Evolutionary conservation across 2,797 vertebrate genomes (phyloP).

Genomic region (Anisognathus igniventris): DNA sequence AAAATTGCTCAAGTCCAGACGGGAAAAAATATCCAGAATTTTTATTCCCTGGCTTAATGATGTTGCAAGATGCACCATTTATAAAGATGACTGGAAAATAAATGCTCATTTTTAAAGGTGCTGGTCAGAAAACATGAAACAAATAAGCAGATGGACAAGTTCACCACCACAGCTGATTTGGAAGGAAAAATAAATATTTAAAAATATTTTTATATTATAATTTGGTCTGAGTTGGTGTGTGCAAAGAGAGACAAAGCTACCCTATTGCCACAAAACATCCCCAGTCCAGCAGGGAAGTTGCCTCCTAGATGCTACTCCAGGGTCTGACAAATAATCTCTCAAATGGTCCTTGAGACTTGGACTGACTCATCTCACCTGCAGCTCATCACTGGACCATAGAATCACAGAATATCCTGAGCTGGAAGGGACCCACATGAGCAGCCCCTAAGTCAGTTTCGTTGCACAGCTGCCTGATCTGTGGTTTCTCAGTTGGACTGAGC

Average conservation of each 20-base stretch:
- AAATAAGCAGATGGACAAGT: background rate
- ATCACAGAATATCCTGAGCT: background rate
- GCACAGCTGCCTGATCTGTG: background rate
- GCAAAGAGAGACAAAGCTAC: background rate
- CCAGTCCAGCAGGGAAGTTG: background rate
- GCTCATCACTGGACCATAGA: background rate
- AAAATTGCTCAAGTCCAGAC: background rate
- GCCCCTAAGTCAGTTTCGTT: background rate
- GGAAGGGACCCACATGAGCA: background rate
- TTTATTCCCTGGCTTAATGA: background rate
- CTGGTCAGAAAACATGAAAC: background rate
- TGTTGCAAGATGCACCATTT: background rate
- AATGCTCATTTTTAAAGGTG: background rate
- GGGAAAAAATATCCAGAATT: background rate
- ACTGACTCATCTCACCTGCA: background rate
- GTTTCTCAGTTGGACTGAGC: background rate
- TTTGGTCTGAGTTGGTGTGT: background rate
- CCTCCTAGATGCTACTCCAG: background rate
- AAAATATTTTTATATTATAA: background rate
- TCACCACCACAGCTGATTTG: background rate
- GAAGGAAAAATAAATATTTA: background rate
- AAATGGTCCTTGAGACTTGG: background rate
- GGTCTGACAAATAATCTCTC: background rate
- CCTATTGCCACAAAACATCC: background rate
- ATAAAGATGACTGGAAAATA: background rate